These are phyloP conservation scores for Hyles vespertilio DNA, from an alignment of 1,140 invertebrate genomes.

Conservation along the genomic window DNA sequence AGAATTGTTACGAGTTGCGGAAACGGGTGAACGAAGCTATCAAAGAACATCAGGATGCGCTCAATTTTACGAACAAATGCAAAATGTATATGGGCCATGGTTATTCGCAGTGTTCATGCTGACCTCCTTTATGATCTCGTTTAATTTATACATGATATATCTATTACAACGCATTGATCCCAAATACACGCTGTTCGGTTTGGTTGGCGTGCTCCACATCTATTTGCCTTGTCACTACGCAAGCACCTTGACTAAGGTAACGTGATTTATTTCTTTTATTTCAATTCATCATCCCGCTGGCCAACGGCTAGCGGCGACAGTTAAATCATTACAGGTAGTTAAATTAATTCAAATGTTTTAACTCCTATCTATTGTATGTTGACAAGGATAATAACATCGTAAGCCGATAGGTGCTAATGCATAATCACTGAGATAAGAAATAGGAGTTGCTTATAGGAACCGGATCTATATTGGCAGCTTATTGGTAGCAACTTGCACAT, in stretches of 20 bases:
- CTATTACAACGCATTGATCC: constrained; percentile 36
- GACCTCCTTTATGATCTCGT: constrained; percentile 40
- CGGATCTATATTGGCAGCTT: no score
- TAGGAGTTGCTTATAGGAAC: neutral
- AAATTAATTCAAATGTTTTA: neutral
- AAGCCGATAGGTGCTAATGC: neutral
- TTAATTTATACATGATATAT: constrained; percentile 48
- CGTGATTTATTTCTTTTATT: constrained; percentile 8
- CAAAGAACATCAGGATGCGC: constrained; percentile 42
- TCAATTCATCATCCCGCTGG: constrained; percentile 5
- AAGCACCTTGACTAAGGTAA: constrained; percentile 50
- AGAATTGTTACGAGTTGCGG: constrained; percentile 28
- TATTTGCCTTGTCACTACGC: constrained; percentile 52
- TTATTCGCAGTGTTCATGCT: constrained; percentile 46
- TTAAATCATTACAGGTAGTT: constrained; percentile 7
- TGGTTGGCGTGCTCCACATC: constrained; percentile 47
- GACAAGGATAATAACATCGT: neutral
- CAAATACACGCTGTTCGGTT: constrained; percentile 41
- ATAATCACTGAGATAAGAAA: neutral
- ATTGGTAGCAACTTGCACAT: no score
- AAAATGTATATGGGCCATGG: constrained; percentile 51
- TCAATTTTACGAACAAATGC: constrained; percentile 42
- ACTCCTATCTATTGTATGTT: constrained; percentile 1
- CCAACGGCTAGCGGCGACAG: constrained; percentile 7
- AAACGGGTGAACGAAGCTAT: constrained; percentile 36